Percentiles rank a stretch among this genome's conserved stretches.
These are phyloP conservation scores for Triplophysa siluroides DNA, from an alignment of 2,113 vertebrate genomes.

Conservation along the genomic window DNA sequence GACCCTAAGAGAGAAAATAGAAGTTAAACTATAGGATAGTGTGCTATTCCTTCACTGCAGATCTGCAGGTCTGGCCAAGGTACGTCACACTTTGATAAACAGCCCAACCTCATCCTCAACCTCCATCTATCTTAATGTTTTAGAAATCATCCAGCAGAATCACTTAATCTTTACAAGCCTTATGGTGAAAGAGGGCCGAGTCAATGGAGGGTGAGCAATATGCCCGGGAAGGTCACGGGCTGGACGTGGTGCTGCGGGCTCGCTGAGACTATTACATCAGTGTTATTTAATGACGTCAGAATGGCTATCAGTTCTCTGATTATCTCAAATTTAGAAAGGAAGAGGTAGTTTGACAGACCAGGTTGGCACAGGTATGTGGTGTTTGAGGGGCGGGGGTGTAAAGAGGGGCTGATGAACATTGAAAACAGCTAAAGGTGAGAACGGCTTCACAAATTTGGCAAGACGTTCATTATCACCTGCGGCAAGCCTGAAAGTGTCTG, in stretches of 20 bases:
- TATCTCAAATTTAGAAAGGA: not conserved
- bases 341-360: not conserved
- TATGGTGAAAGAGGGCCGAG: constrained; percentile 7
- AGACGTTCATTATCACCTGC: constrained; percentile 50
- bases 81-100: constrained; percentile 35
- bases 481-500: constrained; percentile 3
- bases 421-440: constrained; percentile 33
- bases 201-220: constrained; percentile 22
- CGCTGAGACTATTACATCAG: constrained; percentile 12
- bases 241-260: constrained; percentile 1
- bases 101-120: constrained; percentile 7
- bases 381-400: constrained; percentile 4
- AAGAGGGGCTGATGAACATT: constrained; percentile 5
- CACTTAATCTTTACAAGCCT: constrained; percentile 24
- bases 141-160: constrained; percentile 23
- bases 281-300: constrained; percentile 12
- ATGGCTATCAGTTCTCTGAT: constrained; percentile 7
- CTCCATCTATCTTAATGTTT: constrained; percentile 40
- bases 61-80: constrained; percentile 7
- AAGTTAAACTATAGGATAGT: constrained; percentile 16
- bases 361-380: constrained; percentile 31
- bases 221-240: constrained; percentile 20
- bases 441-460: constrained; percentile 38
- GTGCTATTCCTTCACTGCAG: not conserved
- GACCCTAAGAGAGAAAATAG: constrained; percentile 35